Conservation (phyloP, 2,888 invertebrate genomes). For the Aleiodes alternator region DNA sequence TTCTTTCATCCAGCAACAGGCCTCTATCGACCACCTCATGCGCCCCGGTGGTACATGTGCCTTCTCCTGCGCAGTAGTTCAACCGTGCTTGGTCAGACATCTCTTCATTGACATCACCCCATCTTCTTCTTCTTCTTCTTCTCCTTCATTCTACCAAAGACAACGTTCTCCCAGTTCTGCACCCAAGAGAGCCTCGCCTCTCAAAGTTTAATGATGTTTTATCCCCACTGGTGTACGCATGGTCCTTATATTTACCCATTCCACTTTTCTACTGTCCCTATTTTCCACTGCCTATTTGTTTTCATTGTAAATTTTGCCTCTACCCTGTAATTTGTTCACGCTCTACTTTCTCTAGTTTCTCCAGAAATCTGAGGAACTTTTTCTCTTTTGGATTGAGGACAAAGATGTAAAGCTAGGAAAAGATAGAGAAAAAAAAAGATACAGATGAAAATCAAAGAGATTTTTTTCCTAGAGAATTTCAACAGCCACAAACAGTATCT, state of each 20-base stretch:
- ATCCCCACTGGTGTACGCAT: slow-evolving; percentile 50
- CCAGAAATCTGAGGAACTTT: slow-evolving; percentile 22
- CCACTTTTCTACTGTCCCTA: neutral
- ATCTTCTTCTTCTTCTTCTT: neutral
- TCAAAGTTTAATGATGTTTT: slow-evolving; percentile 59
- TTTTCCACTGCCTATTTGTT: slow-evolving; percentile 8
- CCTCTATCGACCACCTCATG: slow-evolving; percentile 21
- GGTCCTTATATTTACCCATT: neutral
- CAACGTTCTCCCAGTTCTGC: slow-evolving; percentile 42
- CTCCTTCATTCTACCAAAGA: slow-evolving; percentile 20
- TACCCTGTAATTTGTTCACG: slow-evolving; percentile 27
- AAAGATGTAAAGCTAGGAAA: no score
- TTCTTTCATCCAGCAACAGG: slow-evolving; percentile 33
- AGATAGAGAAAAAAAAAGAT: no score
- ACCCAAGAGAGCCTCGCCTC: slow-evolving; percentile 53
- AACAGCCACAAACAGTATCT: no score
- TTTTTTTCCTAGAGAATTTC: no score
- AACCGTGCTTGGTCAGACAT: slow-evolving; percentile 19
- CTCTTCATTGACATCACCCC: neutral
- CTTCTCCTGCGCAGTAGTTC: slow-evolving; percentile 35
- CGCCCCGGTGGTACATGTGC: neutral
- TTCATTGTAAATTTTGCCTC: slow-evolving; percentile 38
- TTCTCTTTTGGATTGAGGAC: neutral
- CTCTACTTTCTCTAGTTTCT: neutral
- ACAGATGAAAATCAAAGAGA: no score